Evolutionary conservation across 2,797 vertebrate genomes (phyloP), one percentile per base, ranked within the genome.

Genomic region (Alca torda): DNA sequence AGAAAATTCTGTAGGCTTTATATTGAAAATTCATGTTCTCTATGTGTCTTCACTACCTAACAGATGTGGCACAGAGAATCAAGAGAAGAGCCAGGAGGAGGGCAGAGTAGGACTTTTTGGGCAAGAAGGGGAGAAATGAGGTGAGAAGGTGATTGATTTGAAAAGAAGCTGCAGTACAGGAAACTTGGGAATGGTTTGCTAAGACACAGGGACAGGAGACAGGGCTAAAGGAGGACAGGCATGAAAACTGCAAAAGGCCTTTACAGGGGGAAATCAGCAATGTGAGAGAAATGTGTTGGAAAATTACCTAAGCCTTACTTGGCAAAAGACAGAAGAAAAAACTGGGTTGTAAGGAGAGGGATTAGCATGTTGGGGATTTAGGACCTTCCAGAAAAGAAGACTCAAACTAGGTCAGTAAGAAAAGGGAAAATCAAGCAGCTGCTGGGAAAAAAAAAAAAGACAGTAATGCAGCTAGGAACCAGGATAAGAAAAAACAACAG

Each of bases 351-450:
- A 93, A 95, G 63, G 31, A 84, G 28, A 79, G 86, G 83, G 79
- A 91, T 87, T 65, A 93, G 74, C 51, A 69, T 69, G 37, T 19
- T 87, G 73, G 65, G 90, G 74, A 92, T 84, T 96, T 84, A 69
- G 63, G 67, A 73, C 67, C 63, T 92, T 90, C 69, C 84, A 59
- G 86, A 93, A 95, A 76, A 89, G 65, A 86, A 4, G 0, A 61
- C 14, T 61, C 69, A 81, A 84, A 90, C 35, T 94, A 88, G 77
- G 93, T 73, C 83, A 65, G 43, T 43, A 82, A 41, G 51, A 11
- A 84, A 88, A 93, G 35, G 48, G 39, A 94, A 81, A 90, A 61
- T 50, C 26, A 88, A 88, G 54, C 33, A 84, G 50, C 50, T 90
- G 17, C 65, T 84, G 54, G 54, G 37, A 67, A 69, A 63, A 50